These are phyloP conservation scores for Leptonema lineaticorne DNA, from an alignment of 1,140 invertebrate species.

Conservation along the genomic window DNA sequence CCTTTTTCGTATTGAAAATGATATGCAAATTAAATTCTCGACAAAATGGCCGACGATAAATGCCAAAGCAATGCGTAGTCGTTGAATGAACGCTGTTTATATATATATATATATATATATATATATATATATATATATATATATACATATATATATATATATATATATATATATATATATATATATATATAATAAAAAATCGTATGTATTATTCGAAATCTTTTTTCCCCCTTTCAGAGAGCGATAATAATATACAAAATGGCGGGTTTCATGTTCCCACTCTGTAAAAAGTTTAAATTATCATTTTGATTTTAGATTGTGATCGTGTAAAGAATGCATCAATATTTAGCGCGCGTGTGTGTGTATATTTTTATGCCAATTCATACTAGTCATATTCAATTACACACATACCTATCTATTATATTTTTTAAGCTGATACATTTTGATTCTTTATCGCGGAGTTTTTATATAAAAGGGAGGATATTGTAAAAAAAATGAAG, in stretches of 20 bases:
- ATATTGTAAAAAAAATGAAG: constrained; percentile 35
- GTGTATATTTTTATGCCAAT: constrained; percentile 37
- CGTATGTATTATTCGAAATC: background rate
- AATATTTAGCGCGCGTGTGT: background rate
- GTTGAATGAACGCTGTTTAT: too few relatives aligned
- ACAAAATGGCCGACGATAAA: constrained; percentile 24
- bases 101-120: too few relatives aligned
- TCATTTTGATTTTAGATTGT: constrained; percentile 27
- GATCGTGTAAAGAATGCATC: background rate
- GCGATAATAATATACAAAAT: constrained; percentile 11
- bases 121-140: too few relatives aligned
- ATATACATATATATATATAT: too few relatives aligned
- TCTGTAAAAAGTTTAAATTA: constrained; percentile 34
- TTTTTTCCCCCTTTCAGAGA: background rate
- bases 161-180: too few relatives aligned
- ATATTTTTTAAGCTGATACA: constrained; percentile 42
- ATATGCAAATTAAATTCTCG: constrained; percentile 20
- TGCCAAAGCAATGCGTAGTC: too few relatives aligned
- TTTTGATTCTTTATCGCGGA: constrained; percentile 39
- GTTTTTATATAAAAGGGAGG: constrained; percentile 33
- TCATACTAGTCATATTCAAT: constrained; percentile 42
- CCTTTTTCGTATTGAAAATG: constrained; percentile 4
- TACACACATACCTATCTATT: constrained; percentile 41
- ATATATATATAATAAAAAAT: constrained; percentile 9
- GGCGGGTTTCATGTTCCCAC: constrained; percentile 3